Conservation (phyloP, 2,113 vertebrate genomes). For the Junco hyemalis region DNA sequence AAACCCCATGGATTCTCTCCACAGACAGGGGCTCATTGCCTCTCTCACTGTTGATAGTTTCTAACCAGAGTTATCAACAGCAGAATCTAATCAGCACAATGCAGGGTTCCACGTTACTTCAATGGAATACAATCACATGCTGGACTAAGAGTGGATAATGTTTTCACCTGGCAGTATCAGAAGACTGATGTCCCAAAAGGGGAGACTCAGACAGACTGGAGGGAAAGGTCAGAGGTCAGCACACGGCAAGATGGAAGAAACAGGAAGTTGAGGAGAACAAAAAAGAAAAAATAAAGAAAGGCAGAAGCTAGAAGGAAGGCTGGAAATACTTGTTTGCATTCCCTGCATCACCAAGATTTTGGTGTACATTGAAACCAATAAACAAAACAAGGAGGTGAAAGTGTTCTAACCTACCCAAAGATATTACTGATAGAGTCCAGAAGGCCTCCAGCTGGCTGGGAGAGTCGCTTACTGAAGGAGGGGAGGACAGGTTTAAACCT, state of each 20-base stretch:
- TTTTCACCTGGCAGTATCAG: constrained; percentile 85
- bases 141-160: constrained; percentile 56
- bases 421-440: constrained; percentile 98
- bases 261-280: constrained; percentile 69
- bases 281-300: constrained; percentile 48
- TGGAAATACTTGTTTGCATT: constrained; percentile 41
- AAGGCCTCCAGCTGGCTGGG: constrained; percentile 87
- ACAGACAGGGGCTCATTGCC: background rate
- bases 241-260: constrained; percentile 73
- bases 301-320: constrained; percentile 75
- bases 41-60: background rate
- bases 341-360: constrained; percentile 57
- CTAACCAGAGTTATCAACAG: background rate
- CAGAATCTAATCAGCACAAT: background rate
- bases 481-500: constrained; percentile 80
- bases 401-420: constrained; percentile 89
- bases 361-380: constrained; percentile 54
- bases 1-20: background rate
- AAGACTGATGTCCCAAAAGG: constrained; percentile 83
- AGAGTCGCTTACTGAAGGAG: constrained; percentile 87
- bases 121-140: constrained; percentile 68
- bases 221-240: constrained; percentile 81
- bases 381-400: constrained; percentile 63
- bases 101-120: constrained; percentile 6
- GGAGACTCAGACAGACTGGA: constrained; percentile 88